phyloP scores from a whole-genome alignment of 92 coral and sea anemone genomes.

The Actinostola sp. region DNA sequence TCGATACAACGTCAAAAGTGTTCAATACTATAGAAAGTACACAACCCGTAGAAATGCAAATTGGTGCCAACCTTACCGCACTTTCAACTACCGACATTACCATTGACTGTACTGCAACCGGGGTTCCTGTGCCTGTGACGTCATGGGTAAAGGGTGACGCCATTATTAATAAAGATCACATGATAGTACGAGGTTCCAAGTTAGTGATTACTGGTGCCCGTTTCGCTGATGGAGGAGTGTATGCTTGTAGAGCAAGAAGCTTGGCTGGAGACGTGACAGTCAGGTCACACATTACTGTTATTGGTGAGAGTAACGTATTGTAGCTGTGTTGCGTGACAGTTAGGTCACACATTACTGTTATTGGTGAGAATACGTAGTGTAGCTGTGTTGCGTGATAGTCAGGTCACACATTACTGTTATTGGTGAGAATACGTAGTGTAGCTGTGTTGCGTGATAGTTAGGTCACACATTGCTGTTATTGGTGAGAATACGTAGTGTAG shows the following conservation, averaged over 20 bases:
- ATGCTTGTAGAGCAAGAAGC: slow-evolving; percentile 47
- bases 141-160: slow-evolving; percentile 70
- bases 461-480: slow-evolving; percentile 45
- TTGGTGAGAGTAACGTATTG: slow-evolving; percentile 38
- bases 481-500: slow-evolving; percentile 29
- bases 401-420: no score
- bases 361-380: slow-evolving; percentile 34
- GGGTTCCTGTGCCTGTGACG: slow-evolving; percentile 75
- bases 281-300: slow-evolving; percentile 44
- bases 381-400: neutral
- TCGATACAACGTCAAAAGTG: slow-evolving; percentile 9
- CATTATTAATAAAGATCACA: slow-evolving; percentile 37
- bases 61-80: slow-evolving; percentile 71
- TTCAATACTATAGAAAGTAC: slow-evolving; percentile 28
- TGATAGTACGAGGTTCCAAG: slow-evolving; percentile 32
- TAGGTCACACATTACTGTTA: slow-evolving; percentile 46
- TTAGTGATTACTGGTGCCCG: slow-evolving; percentile 40
- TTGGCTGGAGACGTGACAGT: slow-evolving; percentile 21
- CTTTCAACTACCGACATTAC: slow-evolving; percentile 67
- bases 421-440: slow-evolving; percentile 35
- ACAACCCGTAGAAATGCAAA: slow-evolving; percentile 32
- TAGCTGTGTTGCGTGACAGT: neutral
- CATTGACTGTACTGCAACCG: slow-evolving; percentile 67
- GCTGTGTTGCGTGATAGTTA: neutral
- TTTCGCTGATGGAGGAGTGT: slow-evolving; percentile 48